phyloP scores from a whole-genome alignment of 2,888 invertebrate species.

The Stomorhina lunata region DNA sequence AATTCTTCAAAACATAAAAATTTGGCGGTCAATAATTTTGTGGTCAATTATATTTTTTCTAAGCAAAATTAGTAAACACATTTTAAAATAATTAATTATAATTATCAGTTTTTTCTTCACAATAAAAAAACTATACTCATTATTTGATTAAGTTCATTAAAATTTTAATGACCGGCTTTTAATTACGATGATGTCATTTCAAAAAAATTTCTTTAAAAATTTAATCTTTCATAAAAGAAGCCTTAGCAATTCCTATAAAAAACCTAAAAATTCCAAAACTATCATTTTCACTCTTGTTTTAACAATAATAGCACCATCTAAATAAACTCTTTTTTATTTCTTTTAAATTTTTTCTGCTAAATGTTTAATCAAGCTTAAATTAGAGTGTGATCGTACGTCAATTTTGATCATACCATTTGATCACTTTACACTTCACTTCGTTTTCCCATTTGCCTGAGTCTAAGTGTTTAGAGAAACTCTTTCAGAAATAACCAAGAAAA shows the following conservation, averaged over 20 bases:
- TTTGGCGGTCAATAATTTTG: constrained; percentile 14
- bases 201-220: constrained; percentile 8
- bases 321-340: constrained; percentile 1
- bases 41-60: neutral
- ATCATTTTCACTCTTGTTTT: constrained; percentile 40
- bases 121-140: no score
- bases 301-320: constrained; percentile 1
- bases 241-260: constrained; percentile 52
- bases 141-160: no score
- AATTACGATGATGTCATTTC: constrained; percentile 34
- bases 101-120: neutral
- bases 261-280: neutral
- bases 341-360: neutral
- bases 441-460: constrained; percentile 36
- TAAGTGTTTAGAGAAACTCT: neutral
- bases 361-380: constrained; percentile 66
- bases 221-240: constrained; percentile 8
- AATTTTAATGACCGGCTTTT: neutral
- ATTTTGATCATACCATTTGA: constrained; percentile 53
- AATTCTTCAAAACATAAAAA: neutral
- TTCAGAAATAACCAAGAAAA: neutral
- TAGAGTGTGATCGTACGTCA: constrained; percentile 68
- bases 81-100: neutral
- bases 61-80: neutral
- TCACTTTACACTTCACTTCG: constrained; percentile 63